phyloP scores from a whole-genome alignment of 2,113 vertebrate species.

The Ellobius talpinus region DNA sequence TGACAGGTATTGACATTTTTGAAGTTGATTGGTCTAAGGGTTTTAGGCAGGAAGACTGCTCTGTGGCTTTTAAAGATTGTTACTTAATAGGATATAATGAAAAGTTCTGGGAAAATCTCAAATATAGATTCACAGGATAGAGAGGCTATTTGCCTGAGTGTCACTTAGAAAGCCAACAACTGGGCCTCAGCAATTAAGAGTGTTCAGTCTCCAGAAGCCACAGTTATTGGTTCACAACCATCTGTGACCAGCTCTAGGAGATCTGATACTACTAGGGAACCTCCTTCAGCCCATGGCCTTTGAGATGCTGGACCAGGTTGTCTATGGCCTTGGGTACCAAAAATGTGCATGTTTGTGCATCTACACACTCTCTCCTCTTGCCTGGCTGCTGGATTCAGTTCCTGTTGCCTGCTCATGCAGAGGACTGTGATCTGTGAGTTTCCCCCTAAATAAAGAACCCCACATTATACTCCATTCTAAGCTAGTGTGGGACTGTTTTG shows the following conservation, averaged over 20 bases:
- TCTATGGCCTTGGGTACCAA: too few species aligned
- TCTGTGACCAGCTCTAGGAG: neutral
- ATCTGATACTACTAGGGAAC: neutral
- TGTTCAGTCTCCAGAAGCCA: neutral
- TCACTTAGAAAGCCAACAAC: neutral
- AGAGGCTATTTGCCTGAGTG: neutral
- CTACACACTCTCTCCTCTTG: too few species aligned
- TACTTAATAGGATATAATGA: neutral
- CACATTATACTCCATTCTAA: too few species aligned
- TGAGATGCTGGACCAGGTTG: too few species aligned
- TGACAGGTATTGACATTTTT: neutral
- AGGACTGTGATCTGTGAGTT: too few species aligned
- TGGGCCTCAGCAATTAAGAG: neutral
- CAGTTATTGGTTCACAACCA: neutral
- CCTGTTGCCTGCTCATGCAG: too few species aligned
- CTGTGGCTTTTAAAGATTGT: neutral
- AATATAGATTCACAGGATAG: neutral
- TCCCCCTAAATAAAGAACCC: too few species aligned
- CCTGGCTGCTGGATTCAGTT: too few species aligned
- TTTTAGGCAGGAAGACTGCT: neutral
- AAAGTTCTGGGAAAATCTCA: neutral
- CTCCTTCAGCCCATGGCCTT: too few species aligned
- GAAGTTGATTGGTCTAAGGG: neutral
- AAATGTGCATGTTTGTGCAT: too few species aligned
- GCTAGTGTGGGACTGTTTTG: too few species aligned